Evolutionary conservation across 2,797 vertebrate genomes (phyloP).

Genomic region (Coregonus ussuriensis): DNA sequence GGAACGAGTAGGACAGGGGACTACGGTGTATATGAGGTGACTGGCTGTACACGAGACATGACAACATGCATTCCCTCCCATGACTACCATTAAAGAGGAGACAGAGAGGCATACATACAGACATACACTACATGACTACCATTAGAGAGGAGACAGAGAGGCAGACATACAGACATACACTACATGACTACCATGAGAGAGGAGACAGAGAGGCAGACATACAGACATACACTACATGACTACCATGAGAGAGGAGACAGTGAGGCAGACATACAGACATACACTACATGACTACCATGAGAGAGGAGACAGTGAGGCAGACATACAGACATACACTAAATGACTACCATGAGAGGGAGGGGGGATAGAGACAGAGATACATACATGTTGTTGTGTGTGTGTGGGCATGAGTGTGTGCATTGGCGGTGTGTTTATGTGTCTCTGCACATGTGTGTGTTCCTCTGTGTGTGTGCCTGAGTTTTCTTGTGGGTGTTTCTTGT

Average conservation of each 20-base stretch:
- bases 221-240: no score
- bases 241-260: no score
- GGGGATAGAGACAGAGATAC: not conserved
- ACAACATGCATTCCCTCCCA: slow-evolving; percentile 14
- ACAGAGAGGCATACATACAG: not conserved
- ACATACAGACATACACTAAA: no score
- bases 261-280: no score
- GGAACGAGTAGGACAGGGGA: slow-evolving; percentile 23
- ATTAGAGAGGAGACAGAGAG: no score
- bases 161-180: no score
- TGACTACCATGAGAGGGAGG: no score
- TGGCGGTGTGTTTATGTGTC: slow-evolving; percentile 8
- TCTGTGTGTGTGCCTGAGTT: slow-evolving; percentile 2
- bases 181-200: no score
- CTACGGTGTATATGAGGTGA: slow-evolving; percentile 54
- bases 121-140: not conserved
- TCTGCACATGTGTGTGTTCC: not conserved
- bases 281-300: no score
- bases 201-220: no score
- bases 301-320: no score
- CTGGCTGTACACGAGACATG: slow-evolving; percentile 42
- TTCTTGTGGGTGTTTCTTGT: slow-evolving; percentile 20
- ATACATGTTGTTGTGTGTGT: not conserved
- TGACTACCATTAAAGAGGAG: not conserved
- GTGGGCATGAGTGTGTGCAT: slow-evolving; percentile 8